A percentile compares a stretch with the other conserved stretches of the same genome.
phyloP scores from a whole-genome alignment of 2,113 vertebrate species.

The Caretta caretta region DNA sequence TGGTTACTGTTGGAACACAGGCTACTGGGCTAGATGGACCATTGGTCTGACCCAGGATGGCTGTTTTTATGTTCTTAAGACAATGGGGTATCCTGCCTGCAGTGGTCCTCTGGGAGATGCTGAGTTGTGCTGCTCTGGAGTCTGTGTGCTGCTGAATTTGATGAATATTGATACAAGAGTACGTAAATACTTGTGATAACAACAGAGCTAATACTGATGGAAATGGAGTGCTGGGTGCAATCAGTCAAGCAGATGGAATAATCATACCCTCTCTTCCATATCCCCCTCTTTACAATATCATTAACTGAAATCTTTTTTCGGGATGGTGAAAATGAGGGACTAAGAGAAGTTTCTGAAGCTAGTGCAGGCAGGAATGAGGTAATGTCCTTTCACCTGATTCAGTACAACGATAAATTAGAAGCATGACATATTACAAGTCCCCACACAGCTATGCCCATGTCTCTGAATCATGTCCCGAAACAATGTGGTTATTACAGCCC shows the following conservation, averaged over 20 bases:
- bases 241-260: background rate
- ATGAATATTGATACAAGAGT: slow-evolving; percentile 29
- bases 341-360: background rate
- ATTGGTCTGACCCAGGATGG: background rate
- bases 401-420: fast-evolving
- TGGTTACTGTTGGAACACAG: background rate
- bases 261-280: background rate
- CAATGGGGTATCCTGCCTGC: background rate
- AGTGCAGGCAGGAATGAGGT: background rate
- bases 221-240: background rate
- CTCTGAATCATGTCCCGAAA: slow-evolving; percentile 14
- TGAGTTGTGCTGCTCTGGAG: background rate
- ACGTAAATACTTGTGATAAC: slow-evolving; percentile 21
- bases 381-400: background rate
- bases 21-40: background rate
- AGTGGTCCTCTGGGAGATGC: background rate
- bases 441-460: background rate
- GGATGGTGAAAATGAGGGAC: background rate
- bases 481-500: background rate
- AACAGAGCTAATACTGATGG: background rate
- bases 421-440: background rate
- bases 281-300: background rate
- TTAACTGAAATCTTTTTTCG: background rate
- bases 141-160: background rate
- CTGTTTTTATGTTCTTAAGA: background rate